Evolutionary conservation across 1,140 invertebrate genomes (phyloP).

Genomic region (Pseudomyrmex pallidus): DNA sequence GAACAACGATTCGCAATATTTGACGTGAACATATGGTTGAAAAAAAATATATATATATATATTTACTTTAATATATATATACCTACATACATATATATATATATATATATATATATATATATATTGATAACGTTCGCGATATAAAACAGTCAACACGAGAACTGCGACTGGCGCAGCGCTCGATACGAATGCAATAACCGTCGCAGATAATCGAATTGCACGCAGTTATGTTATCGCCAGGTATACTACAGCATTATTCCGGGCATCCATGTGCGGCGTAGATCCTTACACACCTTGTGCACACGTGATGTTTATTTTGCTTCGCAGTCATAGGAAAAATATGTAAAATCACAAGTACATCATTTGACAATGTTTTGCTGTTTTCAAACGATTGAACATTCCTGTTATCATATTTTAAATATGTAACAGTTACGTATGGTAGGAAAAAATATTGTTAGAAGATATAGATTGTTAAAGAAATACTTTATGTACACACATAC

Average conservation of each 20-base stretch:
- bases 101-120: too few relatives aligned
- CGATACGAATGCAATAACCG: conserved; percentile 68
- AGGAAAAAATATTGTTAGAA: too few relatives aligned
- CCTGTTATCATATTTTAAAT: too few relatives aligned
- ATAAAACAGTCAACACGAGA: conserved; percentile 36
- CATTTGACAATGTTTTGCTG: too few relatives aligned
- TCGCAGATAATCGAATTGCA: conserved; percentile 72
- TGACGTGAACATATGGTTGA: conserved; percentile 66
- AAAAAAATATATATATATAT: not conserved
- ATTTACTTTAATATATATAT: too few relatives aligned
- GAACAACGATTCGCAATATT: conserved; percentile 70
- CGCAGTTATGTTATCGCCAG: conserved; percentile 66
- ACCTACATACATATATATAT: too few relatives aligned
- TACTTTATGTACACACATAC: too few relatives aligned
- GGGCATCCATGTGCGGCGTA: conserved; percentile 21
- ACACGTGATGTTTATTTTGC: not conserved
- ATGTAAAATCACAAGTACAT: not conserved
- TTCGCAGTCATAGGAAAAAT: not conserved
- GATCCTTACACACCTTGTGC: conserved; percentile 18
- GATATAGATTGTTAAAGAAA: too few relatives aligned
- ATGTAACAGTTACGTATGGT: too few relatives aligned
- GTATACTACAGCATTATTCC: conserved; percentile 63
- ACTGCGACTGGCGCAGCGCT: conserved; percentile 43
- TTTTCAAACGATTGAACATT: too few relatives aligned
- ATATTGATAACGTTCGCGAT: conserved; percentile 62